These are phyloP conservation scores for Ceuthmochares aereus DNA, from an alignment of 2,113 vertebrate genomes.

Conservation along the genomic window DNA sequence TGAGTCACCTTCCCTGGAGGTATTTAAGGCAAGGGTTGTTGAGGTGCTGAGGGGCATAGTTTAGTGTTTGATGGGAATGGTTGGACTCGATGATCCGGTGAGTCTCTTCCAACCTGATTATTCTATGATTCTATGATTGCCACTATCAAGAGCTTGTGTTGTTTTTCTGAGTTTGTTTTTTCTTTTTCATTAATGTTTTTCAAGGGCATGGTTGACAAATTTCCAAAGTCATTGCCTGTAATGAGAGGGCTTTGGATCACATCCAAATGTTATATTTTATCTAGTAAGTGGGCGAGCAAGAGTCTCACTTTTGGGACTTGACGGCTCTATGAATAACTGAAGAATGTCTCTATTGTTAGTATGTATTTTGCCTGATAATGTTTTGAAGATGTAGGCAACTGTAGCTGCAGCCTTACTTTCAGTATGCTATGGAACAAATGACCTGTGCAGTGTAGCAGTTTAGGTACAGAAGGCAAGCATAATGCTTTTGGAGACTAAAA, in stretches of 20 bases:
- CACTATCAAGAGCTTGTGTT: background rate
- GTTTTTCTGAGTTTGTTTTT: background rate
- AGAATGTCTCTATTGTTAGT: background rate
- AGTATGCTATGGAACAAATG: too few species aligned
- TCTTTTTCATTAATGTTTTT: background rate
- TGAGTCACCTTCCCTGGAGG: too few species aligned
- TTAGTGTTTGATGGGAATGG: too few species aligned
- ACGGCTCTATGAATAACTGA: background rate
- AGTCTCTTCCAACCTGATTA: too few species aligned
- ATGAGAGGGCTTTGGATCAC: background rate
- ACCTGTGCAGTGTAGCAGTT: background rate
- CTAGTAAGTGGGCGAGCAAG: background rate
- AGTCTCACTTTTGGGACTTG: background rate
- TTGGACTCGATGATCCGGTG: too few species aligned
- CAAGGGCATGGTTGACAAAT: background rate
- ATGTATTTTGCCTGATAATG: background rate
- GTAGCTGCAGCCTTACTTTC: too few species aligned
- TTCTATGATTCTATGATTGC: too few species aligned
- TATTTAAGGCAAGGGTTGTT: too few species aligned
- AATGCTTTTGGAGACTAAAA: background rate
- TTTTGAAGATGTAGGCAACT: background rate
- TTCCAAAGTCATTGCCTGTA: background rate
- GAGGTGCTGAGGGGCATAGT: too few species aligned
- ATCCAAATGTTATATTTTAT: background rate
- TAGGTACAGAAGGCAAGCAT: background rate